Conservation (phyloP, 2,888 invertebrate genomes). For the Alviniconcha strummeri region DNA sequence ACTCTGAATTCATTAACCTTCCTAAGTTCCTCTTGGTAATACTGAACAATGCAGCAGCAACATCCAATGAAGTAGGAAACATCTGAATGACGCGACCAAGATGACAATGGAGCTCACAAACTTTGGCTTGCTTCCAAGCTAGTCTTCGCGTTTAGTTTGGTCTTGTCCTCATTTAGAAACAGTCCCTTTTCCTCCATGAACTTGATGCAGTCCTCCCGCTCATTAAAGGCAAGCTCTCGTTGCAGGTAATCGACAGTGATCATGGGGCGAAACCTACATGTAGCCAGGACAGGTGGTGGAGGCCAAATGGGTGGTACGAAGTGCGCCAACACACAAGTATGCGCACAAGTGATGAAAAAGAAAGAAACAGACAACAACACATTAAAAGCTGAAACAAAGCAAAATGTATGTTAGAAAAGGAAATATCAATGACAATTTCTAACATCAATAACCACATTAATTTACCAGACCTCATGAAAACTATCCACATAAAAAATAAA, state of each 20-base stretch:
- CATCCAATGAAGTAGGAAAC: background rate
- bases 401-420: background rate
- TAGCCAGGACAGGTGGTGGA: slow-evolving; percentile 36
- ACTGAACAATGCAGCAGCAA: too few relatives aligned
- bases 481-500: too few relatives aligned
- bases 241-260: slow-evolving; percentile 90
- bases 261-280: slow-evolving; percentile 91
- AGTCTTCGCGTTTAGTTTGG: slow-evolving; percentile 91
- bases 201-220: slow-evolving; percentile 87
- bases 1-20: too few relatives aligned
- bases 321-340: slow-evolving; percentile 22
- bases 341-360: slow-evolving; percentile 38
- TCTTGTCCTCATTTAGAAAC: slow-evolving; percentile 67
- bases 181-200: slow-evolving; percentile 90
- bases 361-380: slow-evolving; percentile 29
- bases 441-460: slow-evolving; percentile 28
- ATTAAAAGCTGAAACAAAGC: slow-evolving; percentile 21
- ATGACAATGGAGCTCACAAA: slow-evolving; percentile 20
- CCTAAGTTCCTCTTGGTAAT: too few relatives aligned
- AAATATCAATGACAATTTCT: too few relatives aligned
- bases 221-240: slow-evolving; percentile 91
- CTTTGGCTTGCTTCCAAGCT: slow-evolving; percentile 50
- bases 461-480: too few relatives aligned
- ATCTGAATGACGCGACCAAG: background rate
- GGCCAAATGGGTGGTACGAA: slow-evolving; percentile 17